These are phyloP conservation scores for Mimachlamys varia DNA, from an alignment of 2,888 invertebrate genomes.

Conservation along the genomic window DNA sequence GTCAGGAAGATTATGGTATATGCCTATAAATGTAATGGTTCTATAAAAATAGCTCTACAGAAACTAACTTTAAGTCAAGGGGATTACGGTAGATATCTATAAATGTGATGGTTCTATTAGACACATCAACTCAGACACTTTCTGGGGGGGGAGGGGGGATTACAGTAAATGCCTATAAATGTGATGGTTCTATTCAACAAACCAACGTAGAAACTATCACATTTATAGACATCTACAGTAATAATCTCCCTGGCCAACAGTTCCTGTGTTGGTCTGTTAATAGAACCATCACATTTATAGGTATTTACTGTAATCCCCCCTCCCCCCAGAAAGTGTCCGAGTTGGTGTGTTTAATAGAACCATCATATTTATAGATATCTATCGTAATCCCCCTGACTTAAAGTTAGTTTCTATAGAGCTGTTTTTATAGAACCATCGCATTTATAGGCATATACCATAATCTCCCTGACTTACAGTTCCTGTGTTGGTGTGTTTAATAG, in stretches of 20 bases:
- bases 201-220: background rate
- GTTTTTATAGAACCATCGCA: background rate
- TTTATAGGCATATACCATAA: background rate
- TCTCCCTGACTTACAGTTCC: background rate
- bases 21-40: background rate
- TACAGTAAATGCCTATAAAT: background rate
- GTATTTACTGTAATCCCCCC: constrained; percentile 14
- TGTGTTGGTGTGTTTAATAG: background rate
- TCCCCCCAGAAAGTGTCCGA: too few relatives aligned
- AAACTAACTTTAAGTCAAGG: background rate
- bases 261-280: background rate
- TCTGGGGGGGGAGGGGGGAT: too few relatives aligned
- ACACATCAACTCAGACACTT: too few relatives aligned
- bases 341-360: background rate
- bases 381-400: background rate
- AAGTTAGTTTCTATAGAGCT: background rate
- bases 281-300: background rate
- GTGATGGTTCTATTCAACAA: background rate
- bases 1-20: background rate
- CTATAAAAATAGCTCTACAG: background rate
- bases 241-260: background rate
- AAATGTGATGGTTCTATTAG: background rate
- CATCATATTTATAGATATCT: background rate
- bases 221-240: background rate
- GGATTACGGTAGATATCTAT: background rate